A percentile compares a stretch with the other conserved stretches of the same genome.
phyloP scores from a whole-genome alignment of 2,888 invertebrate species.

The Noctua comes region DNA sequence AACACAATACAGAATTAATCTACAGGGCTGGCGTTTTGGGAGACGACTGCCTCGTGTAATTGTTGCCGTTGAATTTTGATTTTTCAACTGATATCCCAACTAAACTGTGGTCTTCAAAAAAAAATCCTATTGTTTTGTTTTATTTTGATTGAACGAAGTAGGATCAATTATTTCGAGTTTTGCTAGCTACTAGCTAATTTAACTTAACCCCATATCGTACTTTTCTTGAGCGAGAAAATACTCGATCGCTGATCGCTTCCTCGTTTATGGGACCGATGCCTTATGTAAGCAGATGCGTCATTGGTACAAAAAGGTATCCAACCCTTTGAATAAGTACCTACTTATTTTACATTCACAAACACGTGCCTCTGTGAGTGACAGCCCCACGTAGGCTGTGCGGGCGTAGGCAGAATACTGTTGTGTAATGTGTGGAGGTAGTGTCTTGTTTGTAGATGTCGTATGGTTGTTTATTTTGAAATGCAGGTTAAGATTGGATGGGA shows the following conservation, averaged over 20 bases:
- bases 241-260: not conserved
- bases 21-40: too few species aligned
- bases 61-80: not conserved
- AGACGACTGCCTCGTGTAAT: too few species aligned
- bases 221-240: not conserved
- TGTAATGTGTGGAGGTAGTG: not conserved
- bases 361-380: not conserved
- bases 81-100: not conserved
- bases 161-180: too few species aligned
- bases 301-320: not conserved
- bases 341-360: not conserved
- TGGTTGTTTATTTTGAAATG: not conserved
- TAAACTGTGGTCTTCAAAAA: too few species aligned
- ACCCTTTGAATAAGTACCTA: not conserved
- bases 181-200: too few species aligned
- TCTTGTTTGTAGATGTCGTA: not conserved
- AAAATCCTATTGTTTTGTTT: too few species aligned
- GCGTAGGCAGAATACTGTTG: constrained; percentile 2
- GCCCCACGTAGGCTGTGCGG: not conserved
- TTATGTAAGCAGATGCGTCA: constrained; percentile 7
- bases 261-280: not conserved
- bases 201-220: not conserved
- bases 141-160: too few species aligned
- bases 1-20: not conserved
- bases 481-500: not conserved